Evolutionary conservation across 2,113 vertebrate genomes (phyloP).

Genomic region (Ranitomeya variabilis): DNA sequence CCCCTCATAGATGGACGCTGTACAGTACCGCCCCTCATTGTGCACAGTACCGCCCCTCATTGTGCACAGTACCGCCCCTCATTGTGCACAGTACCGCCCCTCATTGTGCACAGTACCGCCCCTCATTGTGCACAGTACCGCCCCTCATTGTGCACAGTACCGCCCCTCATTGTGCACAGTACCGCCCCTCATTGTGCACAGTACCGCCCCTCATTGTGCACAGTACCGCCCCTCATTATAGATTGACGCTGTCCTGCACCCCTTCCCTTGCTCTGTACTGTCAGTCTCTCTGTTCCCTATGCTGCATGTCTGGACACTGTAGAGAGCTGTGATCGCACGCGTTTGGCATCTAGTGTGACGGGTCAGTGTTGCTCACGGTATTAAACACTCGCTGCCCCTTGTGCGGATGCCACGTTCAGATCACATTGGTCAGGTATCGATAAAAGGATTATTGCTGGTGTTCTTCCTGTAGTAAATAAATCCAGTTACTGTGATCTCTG

Average conservation of each 20-base stretch:
- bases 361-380: neutral
- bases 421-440: neutral
- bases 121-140: neutral
- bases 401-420: neutral
- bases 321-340: neutral
- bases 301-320: neutral
- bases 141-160: neutral
- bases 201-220: neutral
- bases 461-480: neutral
- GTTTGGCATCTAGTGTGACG: neutral
- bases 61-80: neutral
- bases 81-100: neutral
- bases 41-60: too few species aligned
- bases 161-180: neutral
- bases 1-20: neutral
- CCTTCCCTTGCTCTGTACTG: neutral
- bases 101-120: neutral
- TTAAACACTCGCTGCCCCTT: too few species aligned
- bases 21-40: neutral
- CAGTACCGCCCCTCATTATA: neutral
- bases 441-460: neutral
- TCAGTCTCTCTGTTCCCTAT: neutral
- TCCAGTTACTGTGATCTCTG: neutral
- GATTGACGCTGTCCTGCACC: neutral
- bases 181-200: neutral